Conservation (phyloP, 2,888 invertebrate genomes). For the Galerucella nymphaeae region DNA sequence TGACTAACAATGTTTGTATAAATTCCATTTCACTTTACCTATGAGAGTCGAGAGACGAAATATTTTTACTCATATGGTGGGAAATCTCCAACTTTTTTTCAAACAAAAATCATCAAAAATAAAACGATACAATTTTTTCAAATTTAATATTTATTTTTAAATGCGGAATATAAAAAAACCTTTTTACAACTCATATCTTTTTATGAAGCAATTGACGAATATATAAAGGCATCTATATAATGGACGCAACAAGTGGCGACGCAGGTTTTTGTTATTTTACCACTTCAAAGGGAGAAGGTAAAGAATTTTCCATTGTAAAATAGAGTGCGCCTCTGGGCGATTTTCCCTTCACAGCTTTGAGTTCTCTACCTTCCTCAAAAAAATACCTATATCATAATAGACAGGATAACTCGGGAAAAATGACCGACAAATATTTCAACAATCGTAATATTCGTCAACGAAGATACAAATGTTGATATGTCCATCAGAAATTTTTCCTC, state of each 20-base stretch:
- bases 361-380: not conserved
- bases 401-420: constrained; percentile 8
- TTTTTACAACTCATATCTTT: not conserved
- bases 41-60: too few species aligned
- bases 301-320: constrained; percentile 15
- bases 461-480: too few species aligned
- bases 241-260: constrained; percentile 2
- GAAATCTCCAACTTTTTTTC: too few species aligned
- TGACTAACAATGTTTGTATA: too few species aligned
- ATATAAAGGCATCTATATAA: not conserved
- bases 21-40: too few species aligned
- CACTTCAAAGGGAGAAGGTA: not conserved
- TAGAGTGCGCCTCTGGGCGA: constrained; percentile 6
- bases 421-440: constrained; percentile 15
- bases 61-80: too few species aligned
- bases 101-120: too few species aligned
- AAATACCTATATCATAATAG: constrained; percentile 2
- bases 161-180: not conserved
- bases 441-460: constrained; percentile 4
- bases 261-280: not conserved
- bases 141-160: not conserved
- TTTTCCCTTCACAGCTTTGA: constrained; percentile 14
- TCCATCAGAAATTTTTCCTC: too few species aligned
- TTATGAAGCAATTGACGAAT: not conserved
- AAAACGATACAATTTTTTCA: not conserved